Evolutionary conservation across 2,888 invertebrate genomes (phyloP).

Genomic region (Branchellion lobata): DNA sequence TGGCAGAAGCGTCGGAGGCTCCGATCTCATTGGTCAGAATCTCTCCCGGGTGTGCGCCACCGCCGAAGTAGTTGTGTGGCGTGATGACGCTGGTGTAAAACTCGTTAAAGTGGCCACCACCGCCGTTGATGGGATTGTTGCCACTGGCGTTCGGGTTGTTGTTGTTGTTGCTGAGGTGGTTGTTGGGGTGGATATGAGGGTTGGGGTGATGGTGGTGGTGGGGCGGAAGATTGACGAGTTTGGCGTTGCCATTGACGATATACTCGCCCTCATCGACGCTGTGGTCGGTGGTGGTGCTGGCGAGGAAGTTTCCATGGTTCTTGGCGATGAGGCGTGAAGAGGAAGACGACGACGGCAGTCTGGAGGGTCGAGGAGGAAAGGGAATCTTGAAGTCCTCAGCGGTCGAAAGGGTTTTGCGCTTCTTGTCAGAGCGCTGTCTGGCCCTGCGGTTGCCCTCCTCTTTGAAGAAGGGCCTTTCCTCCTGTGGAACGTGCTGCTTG

Average conservation of each 20-base stretch:
- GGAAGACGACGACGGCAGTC: conserved; percentile 19
- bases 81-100: not conserved
- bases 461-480: not conserved
- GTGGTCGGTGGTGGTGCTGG: not conserved
- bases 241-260: not conserved
- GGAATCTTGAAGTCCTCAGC: conserved; percentile 31
- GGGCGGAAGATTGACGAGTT: not conserved
- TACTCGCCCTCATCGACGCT: not conserved
- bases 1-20: conserved; percentile 3
- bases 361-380: conserved; percentile 24
- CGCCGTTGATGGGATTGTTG: not conserved
- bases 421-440: not conserved
- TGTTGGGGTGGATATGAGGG: not conserved
- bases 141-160: not conserved
- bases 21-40: conserved; percentile 21
- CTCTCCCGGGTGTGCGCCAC: conserved; percentile 30
- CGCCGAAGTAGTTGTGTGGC: conserved; percentile 20
- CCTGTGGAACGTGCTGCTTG: not conserved
- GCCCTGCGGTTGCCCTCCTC: not conserved
- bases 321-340: conserved; percentile 18
- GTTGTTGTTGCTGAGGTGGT: not conserved
- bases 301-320: not conserved
- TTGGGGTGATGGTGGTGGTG: conserved; percentile 12
- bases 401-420: conserved; percentile 12
- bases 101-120: not conserved